phyloP scores from a whole-genome alignment of 2,797 vertebrate species.

The Clarias platycephalus region DNA sequence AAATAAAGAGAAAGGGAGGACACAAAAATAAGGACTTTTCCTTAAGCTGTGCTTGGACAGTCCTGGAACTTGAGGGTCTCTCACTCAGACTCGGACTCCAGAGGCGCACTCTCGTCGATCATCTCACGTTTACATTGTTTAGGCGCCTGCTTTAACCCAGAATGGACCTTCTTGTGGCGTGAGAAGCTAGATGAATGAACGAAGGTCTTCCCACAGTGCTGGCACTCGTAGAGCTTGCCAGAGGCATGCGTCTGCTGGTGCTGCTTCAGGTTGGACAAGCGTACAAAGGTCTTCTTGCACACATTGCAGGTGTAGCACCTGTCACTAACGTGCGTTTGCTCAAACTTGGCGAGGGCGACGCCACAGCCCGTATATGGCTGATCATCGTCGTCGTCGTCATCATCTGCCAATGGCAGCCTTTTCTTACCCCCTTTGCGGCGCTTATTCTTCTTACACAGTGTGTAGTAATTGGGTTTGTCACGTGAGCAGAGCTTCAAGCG shows the following conservation, averaged over 20 bases:
- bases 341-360: constrained; percentile 66
- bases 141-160: constrained; percentile 59
- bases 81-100: constrained; percentile 77
- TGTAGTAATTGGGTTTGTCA: constrained; percentile 78
- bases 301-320: constrained; percentile 56
- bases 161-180: constrained; percentile 75
- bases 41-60: constrained; percentile 41
- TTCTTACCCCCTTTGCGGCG: constrained; percentile 60
- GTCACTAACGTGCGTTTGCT: constrained; percentile 62
- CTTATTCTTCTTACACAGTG: constrained; percentile 77
- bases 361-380: constrained; percentile 61
- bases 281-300: constrained; percentile 60
- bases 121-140: constrained; percentile 56
- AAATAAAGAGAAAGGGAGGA: neutral
- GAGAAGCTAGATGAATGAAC: constrained; percentile 78
- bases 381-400: constrained; percentile 51
- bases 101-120: constrained; percentile 70
- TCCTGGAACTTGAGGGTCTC: neutral
- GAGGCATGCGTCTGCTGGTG: constrained; percentile 62
- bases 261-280: constrained; percentile 63
- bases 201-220: constrained; percentile 75
- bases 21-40: constrained; percentile 12
- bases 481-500: constrained; percentile 78
- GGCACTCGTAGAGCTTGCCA: constrained; percentile 72
- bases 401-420: constrained; percentile 37